Evolutionary conservation across 2,797 vertebrate species (phyloP), one percentile per base, ranked within the genome.

Genomic region (Heliangelus exortis): DNA sequence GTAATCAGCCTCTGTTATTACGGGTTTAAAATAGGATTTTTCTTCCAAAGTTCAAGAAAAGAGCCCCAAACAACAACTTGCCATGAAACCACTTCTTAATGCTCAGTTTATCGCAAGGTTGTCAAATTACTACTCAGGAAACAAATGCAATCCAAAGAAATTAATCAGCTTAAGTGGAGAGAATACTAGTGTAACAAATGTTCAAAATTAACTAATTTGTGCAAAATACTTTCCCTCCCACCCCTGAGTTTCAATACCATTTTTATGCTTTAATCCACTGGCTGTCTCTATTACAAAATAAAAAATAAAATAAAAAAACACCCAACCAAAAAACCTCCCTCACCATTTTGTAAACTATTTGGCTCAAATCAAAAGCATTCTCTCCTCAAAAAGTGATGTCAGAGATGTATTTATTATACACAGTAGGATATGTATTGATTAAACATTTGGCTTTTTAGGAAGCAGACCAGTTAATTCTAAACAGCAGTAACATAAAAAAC

Each of bases 401-500:
- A 96, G 84, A 76, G 92, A 92, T 87, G 78, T 79, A 96, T 96
- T 96, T 91, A 96, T 93, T 92, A 90, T 83, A 87, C 91, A 93
- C 55, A 59, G 50, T 85, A 81, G 92, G 87, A 84, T 84, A 88
- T 58, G 74, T 89, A 95, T 91, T 97, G 95, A 97, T 96, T 95
- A 95, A 90, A 96, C 92, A 92, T 93, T 93, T 95, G 93, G 87
- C 73, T 96, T 97, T 97, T 96, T 96, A 94, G 82, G 83, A 96
- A 96, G 73, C 78, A 72, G 72, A 87, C 79, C 95, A 90, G 77
- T 92, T 96, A 89, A 96, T 90, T 96, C 94, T 63, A 92, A 97
- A 96, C 80, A 89, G 89, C 79, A 92, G 81, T 83, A 77, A 97
- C 83, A 96, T 96, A 92, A 96, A 97, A 96, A 97, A 63, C 88